Evolutionary conservation across 2,888 invertebrate species (phyloP).

Genomic region (Meghimatium bilineatum): DNA sequence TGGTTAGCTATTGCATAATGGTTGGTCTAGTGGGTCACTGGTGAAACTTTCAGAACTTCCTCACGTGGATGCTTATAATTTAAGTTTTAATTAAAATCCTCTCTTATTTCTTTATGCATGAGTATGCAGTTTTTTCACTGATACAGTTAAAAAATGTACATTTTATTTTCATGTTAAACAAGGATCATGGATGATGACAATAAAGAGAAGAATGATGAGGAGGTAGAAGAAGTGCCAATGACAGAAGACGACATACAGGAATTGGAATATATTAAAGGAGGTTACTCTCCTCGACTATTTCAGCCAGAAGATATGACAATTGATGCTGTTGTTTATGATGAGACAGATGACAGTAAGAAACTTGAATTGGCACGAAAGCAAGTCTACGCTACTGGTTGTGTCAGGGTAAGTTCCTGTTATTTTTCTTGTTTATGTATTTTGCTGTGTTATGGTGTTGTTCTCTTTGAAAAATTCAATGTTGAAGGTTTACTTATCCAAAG

Average conservation of each 20-base stretch:
- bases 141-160: neutral
- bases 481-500: no score
- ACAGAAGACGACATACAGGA: slow-evolving; percentile 80
- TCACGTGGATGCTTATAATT: neutral
- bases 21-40: no score
- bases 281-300: slow-evolving; percentile 89
- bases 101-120: neutral
- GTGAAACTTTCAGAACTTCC: neutral
- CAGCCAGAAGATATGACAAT: slow-evolving; percentile 83
- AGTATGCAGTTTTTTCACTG: neutral
- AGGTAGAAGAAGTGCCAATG: slow-evolving; percentile 66
- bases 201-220: slow-evolving; percentile 69
- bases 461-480: no score
- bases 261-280: slow-evolving; percentile 86
- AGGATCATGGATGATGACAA: neutral
- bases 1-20: no score
- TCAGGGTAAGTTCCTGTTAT: slow-evolving; percentile 79
- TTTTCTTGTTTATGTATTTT: neutral
- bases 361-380: slow-evolving; percentile 85
- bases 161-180: neutral
- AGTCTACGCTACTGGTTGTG: slow-evolving; percentile 79
- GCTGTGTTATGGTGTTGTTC: neutral
- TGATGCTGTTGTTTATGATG: slow-evolving; percentile 86
- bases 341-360: slow-evolving; percentile 86
- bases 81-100: no score